phyloP scores from a whole-genome alignment of 2,113 vertebrate genomes.

The Grammomys surdaster region DNA sequence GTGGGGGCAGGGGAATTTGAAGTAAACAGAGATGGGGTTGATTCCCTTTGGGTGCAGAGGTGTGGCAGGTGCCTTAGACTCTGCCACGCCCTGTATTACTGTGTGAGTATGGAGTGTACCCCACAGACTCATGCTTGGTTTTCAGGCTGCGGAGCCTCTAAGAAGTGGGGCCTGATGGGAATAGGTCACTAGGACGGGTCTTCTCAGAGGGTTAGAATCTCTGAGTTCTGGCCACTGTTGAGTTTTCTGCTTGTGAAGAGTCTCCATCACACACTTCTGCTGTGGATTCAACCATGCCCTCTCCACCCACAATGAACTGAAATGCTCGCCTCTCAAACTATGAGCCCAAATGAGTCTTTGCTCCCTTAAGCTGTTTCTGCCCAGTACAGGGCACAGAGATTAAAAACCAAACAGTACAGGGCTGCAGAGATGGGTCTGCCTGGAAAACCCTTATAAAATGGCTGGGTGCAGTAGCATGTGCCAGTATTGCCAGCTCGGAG shows the following conservation, averaged over 20 bases:
- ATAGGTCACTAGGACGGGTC: not conserved
- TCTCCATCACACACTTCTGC: not conserved
- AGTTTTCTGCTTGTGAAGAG: not conserved
- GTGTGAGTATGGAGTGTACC: not conserved
- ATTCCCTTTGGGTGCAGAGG: not conserved
- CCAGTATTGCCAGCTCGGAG: not conserved
- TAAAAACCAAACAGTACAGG: not conserved
- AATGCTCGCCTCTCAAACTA: not conserved
- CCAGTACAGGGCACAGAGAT: not conserved
- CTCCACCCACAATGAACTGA: not conserved
- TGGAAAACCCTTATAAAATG: not conserved
- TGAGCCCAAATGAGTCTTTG: not conserved
- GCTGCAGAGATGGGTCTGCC: not conserved
- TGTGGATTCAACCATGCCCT: not conserved
- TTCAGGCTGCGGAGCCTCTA: too few relatives aligned
- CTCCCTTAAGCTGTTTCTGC: not conserved
- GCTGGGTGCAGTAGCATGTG: not conserved
- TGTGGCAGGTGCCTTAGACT: not conserved
- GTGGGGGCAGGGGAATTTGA: too few relatives aligned
- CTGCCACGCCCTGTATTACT: not conserved
- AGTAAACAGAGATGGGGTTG: not conserved
- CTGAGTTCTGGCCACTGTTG: not conserved
- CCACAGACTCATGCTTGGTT: not conserved
- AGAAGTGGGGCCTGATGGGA: not conserved
- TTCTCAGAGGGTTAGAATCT: not conserved